Conservation (phyloP, 2,888 invertebrate genomes). For the Vandiemenella viatica region DNA sequence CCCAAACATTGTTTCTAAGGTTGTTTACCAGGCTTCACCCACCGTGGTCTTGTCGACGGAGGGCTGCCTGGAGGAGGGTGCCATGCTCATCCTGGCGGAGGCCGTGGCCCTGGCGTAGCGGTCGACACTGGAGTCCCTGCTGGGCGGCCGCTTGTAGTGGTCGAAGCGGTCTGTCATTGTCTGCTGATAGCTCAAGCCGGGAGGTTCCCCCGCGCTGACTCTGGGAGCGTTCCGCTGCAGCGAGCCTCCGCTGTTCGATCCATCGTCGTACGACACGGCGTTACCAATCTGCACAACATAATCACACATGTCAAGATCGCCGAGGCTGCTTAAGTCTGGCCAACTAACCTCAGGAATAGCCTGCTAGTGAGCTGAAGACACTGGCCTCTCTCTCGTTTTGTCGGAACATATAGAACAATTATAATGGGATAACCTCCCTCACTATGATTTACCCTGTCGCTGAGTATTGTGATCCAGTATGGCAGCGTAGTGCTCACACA, state of each 20-base stretch:
- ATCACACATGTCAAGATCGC: no score
- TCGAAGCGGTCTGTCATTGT: slow-evolving; percentile 82
- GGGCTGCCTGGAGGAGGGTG: slow-evolving; percentile 53
- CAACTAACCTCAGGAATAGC: no score
- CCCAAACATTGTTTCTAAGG: no score
- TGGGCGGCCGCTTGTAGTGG: slow-evolving; percentile 83
- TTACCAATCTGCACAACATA: not conserved
- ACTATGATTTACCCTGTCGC: no score
- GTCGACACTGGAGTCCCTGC: slow-evolving; percentile 75
- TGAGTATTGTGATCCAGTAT: no score
- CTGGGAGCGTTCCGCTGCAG: slow-evolving; percentile 37
- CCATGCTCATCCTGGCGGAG: not conserved
- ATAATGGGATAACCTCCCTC: no score
- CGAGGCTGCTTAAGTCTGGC: no score
- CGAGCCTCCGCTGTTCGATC: slow-evolving; percentile 1
- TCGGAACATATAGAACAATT: no score
- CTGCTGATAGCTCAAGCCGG: slow-evolving; percentile 27
- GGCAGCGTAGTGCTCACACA: no score
- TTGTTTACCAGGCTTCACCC: no score
- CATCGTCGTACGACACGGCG: not conserved
- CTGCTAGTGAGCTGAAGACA: no score
- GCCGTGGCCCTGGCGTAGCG: slow-evolving; percentile 33
- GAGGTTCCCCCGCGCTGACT: slow-evolving; percentile 34
- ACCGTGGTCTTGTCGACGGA: slow-evolving; percentile 53
- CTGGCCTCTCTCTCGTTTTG: no score